These are phyloP conservation scores for roundworm (Caenorhabditis elegans) DNA, from an alignment of 1,140 invertebrate genomes.

Conservation along the genomic window DNA sequence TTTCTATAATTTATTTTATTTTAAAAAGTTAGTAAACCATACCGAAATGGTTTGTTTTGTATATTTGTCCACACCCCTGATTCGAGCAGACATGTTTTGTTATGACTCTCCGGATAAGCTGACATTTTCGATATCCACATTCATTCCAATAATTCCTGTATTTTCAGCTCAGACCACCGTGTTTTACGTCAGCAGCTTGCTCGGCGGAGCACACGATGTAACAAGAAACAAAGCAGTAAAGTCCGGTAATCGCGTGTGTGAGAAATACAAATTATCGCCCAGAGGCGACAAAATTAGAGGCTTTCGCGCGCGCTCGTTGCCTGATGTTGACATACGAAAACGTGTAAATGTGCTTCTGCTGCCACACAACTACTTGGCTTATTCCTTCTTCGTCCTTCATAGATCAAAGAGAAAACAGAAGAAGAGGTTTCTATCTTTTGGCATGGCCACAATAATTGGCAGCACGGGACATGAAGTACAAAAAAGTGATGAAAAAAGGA, in stretches of 20 bases:
- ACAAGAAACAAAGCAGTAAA: not conserved
- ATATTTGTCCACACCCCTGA: no score
- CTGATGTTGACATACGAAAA: not conserved
- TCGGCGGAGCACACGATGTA: not conserved
- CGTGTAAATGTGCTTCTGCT: not conserved
- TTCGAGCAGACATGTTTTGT: no score
- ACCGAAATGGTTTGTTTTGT: no score
- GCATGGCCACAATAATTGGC: conserved; percentile 23
- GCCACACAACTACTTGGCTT: not conserved
- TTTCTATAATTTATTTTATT: no score
- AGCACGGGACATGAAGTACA: not conserved
- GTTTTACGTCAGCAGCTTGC: no score
- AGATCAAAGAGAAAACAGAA: not conserved
- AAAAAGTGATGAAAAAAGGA: not conserved
- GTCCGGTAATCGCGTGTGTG: conserved; percentile 6
- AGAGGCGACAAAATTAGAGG: conserved; percentile 26
- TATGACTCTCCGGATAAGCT: no score
- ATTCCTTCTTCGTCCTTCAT: conserved; percentile 14
- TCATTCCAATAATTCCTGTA: no score
- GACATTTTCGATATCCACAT: no score
- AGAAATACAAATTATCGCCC: conserved; percentile 20
- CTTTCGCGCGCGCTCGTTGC: conserved; percentile 1
- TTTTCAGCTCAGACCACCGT: no score
- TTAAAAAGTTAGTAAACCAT: no score
- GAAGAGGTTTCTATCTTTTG: not conserved